Percentiles rank a stretch among this genome's conserved stretches.
phyloP scores from a whole-genome alignment of 2,797 vertebrate species.

The Syncerus caffer region DNA sequence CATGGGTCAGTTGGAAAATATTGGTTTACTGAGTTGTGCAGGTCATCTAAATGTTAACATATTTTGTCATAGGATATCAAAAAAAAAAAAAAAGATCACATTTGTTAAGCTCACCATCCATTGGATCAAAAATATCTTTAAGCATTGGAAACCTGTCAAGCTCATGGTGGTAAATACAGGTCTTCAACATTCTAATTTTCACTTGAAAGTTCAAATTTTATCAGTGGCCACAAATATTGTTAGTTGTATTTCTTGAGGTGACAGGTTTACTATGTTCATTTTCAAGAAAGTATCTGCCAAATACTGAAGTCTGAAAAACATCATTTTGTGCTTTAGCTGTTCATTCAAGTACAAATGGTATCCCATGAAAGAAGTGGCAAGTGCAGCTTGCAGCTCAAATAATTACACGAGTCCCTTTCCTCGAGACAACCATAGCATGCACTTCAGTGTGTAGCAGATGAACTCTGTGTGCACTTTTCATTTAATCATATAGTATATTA shows the following conservation, averaged over 20 bases:
- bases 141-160: constrained; percentile 11
- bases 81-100: background rate
- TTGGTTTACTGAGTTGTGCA: background rate
- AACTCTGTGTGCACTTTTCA: background rate
- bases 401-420: background rate
- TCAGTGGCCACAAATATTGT: background rate
- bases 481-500: background rate
- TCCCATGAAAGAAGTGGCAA: background rate
- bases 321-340: background rate
- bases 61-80: background rate
- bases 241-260: constrained; percentile 20
- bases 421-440: background rate
- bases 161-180: background rate
- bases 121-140: background rate
- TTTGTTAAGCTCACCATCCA: background rate
- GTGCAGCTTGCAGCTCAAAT: background rate
- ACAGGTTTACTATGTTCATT: constrained; percentile 9
- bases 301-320: background rate
- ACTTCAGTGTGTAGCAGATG: background rate
- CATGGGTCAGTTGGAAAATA: background rate
- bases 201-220: constrained; percentile 18
- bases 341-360: background rate
- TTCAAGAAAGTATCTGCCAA: background rate
- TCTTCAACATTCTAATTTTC: constrained; percentile 22
- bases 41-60: background rate